Base-by-base conservation (phyloP, 1,140 invertebrate genomes). In the Penaeus japonicus region DNA sequence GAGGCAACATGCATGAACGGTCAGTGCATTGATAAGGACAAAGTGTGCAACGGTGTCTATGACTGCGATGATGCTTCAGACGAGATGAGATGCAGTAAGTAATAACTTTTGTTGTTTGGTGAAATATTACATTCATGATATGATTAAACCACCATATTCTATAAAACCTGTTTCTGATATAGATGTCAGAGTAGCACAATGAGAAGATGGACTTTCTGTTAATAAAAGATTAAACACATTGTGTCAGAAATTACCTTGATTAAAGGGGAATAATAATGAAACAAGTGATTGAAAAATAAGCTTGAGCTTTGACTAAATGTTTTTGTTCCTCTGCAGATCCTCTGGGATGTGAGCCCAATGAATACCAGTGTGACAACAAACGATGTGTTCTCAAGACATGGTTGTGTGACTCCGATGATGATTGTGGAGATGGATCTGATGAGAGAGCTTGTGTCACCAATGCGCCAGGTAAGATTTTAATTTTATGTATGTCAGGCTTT, bases 1-100 rank as follows among this genome's bases (percentile, higher is more conserved):
- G 95, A 99, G 93, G 97, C 97, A 0, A 98, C 97, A 0, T 99
- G 98, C 92, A 95, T 94, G 57, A 98, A 97, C 92, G 97, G 97
- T 59, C 95, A 98, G 89, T 99, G 98, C 92, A 98, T 99, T 90
- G 93, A 95, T 0, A 96, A 96, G 92, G 92, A 94, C 4, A 94
- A 94, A 84, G 95, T 98, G 32, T 99, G 98, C 92, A 95, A 99
- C 92, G 96, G 96, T 15, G 94, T 94, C 77, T 93, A 93, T 12
- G 96, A 98, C 91, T 99, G 98, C 92, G 93, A 94, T 18, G 98
- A 99, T 92, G 95, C 95, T 24, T 97, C 96, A 4, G 98, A 99
- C 93, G 98, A 99, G 94, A 94, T 95, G 91, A 94, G 96, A 91
- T 99, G 97, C 94, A 95, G 97, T 96, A 93, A 95, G 94, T 90